Evolutionary conservation across 1,140 invertebrate genomes (phyloP), one percentile per base, ranked within the genome.

Genomic region (Tribolium castaneum): DNA sequence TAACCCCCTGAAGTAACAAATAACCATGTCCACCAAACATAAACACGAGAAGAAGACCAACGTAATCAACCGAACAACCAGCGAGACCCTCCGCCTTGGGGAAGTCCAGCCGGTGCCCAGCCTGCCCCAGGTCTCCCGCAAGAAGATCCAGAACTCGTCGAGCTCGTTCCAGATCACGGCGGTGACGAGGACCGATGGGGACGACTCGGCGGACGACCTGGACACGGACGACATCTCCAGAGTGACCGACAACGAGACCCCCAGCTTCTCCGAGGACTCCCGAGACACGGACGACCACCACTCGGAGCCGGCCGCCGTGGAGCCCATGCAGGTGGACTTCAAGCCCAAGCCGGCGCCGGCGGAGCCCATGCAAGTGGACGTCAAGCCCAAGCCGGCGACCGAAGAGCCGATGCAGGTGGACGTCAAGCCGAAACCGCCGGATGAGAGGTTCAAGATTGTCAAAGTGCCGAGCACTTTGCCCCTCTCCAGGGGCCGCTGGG

Each of bases 91-190:
- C 85, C 90, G 93, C 70, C 86, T 94, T 73, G 90, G 90, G 79
- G 91, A 92, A 66, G 45, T 62, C 70, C 78, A 59, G 70, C 82
- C 74, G 22, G 78, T 22, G 76, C 19, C 66, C 62, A 45, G 39
- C 39, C 16, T 62, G 50, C 13, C 80, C 54, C 34, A 77, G 7
- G 54, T 19, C 7, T 56, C 76, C 9, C 78, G 77, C 70, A 80
- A 90, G 84, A 94, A 94, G 89, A 78, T 76, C 25, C 82, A 83
- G 77, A 81, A 81, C 35, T 81, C 83, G 30, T 95, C 95, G 89
- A 94, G 92, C 84, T 97, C 96, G 72, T 98, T 98, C 89, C 96
- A 97, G 90, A 97, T 98, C 84, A 98, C 96, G 6, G 95, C 94
- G 85, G 93, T 94, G 70, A 90, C 83, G 10, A 75, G 82, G 25